Base-by-base conservation (phyloP, 2,113 vertebrate species). In the Dipodomys merriami region DNA sequence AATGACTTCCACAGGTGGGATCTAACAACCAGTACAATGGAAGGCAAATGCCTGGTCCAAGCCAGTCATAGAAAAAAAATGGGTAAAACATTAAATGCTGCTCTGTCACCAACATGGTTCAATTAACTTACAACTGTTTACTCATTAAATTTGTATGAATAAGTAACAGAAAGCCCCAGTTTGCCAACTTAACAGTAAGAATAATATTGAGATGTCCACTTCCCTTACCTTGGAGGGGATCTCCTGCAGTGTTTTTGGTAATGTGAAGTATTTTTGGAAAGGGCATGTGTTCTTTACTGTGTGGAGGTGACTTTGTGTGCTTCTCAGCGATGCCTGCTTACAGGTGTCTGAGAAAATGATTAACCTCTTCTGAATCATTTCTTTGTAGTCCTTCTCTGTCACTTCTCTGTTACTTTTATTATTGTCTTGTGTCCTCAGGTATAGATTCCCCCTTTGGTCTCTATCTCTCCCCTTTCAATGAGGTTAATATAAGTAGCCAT, bases 381-480 rank as follows among this genome's bases (percentile, higher is more conserved):
- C 86, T 94, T 69, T 64, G 33, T 19, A 64, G 49, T 46, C 60
- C 23, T 69, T 77, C 25, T 86, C 64, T 46, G 1, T 62, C 11
- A n/a, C 23, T 69, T 77, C 25, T 86, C 64, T 46, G 1, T 62
- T 13, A n/a, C 80, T 84, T 94, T 89, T 73, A 62, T 85, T 87
- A 74, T 39, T 83, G 35, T 73, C 62, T 30, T 80, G 7, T 67
- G n/a, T 39, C 39, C 39, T 39, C 39, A 39, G 39, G 39, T 39
- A 39, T 39, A 19, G 4, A 1, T 60, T 76, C 30, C 19, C 10
- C 35, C 39, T 76, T 57, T 71, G 13, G 60, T 8, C 12, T 94
- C 15, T 16, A 35, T 27, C 33, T 88, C 13, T 33, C 16, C 60
- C 57, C 30, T 49, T 23, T 74, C 73, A 73, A 64, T 80, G 35